Evolutionary conservation across 2,888 invertebrate genomes (phyloP), one percentile per base, ranked within the genome.

Genomic region (Cynaeus angustus): DNA sequence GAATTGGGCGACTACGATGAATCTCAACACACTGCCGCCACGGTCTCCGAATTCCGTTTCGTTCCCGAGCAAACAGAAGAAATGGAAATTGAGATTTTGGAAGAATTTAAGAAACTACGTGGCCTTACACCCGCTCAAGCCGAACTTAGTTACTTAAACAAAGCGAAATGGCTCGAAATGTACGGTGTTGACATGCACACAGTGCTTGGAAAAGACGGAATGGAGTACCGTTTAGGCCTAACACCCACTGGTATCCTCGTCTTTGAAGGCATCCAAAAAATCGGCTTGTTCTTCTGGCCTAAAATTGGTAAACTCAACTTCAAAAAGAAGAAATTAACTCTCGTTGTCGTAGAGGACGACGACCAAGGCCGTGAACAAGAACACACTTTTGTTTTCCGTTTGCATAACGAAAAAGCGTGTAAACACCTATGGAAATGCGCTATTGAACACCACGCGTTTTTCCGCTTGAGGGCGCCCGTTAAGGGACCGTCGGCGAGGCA

Each of bases 401-500:
- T 99, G 76, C 93, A 95, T 77, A 99, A 98, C 83, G 97, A 98
- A 84, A 98, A 98, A 85, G 98, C 99, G 0, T 98, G 98, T 84
- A 99, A 99, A 85, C 99, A 99, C 86, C 88, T 99, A 74, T 99
- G 99, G 99, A 99, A 99, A 86, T 99, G 99, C 88, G 99, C 99
- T 21, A 96, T 99, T 0, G 99, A 99, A 86, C 98, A 99, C 87
- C 99, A 99, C 87, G 96, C 98, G 0, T 99, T 99, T 88, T 99
- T 99, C 90, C 91, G 99, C 73, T 88, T 99, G 62, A 91, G 95
- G 74, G 95, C 94, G 33, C 94, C 96, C 0, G 93, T 94, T 0
- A 96, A 96, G 84, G 94, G 94, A 0, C 94, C 95, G 1, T 94
- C 93, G 26, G 94, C 94, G 0, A 89, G 96, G 14, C 98, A 97